A percentile compares a stretch with the other conserved stretches of the same genome.
Conservation (phyloP, 2,888 invertebrate species). For the Stenodema calcarata region DNA sequence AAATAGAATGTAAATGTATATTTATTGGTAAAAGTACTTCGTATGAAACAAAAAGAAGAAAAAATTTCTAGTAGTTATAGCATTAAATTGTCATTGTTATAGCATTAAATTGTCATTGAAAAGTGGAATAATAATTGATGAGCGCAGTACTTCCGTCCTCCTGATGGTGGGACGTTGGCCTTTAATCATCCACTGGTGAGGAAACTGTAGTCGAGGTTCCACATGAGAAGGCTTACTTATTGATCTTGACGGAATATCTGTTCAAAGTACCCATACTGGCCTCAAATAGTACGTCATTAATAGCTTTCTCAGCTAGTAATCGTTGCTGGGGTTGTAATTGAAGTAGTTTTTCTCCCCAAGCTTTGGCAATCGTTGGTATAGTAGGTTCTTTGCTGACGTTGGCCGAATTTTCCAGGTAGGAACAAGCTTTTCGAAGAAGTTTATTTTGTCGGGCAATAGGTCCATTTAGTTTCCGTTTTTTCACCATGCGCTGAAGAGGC, state of each 20-base stretch:
- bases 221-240: neutral
- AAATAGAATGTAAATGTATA: neutral
- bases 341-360: slow-evolving; percentile 46
- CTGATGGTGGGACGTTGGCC: no score
- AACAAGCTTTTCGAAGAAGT: slow-evolving; percentile 41
- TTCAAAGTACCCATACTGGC: slow-evolving; percentile 46
- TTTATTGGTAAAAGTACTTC: neutral
- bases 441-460: slow-evolving; percentile 44
- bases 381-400: neutral
- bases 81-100: no score
- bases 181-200: no score
- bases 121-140: slow-evolving; percentile 8
- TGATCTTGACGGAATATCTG: neutral
- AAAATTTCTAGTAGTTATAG: neutral
- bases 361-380: slow-evolving; percentile 44
- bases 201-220: no score
- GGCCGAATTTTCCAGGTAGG: slow-evolving; percentile 3
- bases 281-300: slow-evolving; percentile 54
- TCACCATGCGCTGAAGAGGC: neutral
- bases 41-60: neutral
- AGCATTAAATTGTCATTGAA: neutral
- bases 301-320: slow-evolving; percentile 50
- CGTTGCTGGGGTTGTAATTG: slow-evolving; percentile 40
- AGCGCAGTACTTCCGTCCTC: no score
- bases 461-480: slow-evolving; percentile 15